Evolutionary conservation across 2,797 vertebrate species (phyloP).

Genomic region (Urosaurus nigricauda): DNA sequence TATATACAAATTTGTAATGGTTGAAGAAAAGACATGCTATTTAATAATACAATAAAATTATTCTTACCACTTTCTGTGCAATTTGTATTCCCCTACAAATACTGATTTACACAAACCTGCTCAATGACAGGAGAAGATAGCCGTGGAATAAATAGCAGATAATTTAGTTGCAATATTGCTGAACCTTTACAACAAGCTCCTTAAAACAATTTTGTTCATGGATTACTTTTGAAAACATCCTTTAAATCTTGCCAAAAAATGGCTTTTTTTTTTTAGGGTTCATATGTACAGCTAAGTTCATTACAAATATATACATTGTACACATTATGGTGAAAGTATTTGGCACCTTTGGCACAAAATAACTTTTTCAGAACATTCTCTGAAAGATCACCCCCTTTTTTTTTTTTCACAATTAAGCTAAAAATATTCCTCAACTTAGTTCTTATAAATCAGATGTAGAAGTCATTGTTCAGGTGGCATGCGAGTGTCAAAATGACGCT

Average conservation of each 20-base stretch:
- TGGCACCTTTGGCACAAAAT: neutral
- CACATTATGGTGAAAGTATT: neutral
- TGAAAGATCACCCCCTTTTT: neutral
- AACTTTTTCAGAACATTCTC: neutral
- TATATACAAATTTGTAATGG: conserved; percentile 87
- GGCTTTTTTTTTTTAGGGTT: neutral
- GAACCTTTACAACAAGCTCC: neutral
- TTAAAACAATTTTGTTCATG: neutral
- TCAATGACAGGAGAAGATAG: neutral
- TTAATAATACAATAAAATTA: conserved; percentile 94
- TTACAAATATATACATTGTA: neutral
- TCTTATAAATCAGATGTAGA: neutral
- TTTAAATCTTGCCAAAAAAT: neutral
- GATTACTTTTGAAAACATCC: neutral
- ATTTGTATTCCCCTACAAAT: conserved; percentile 58
- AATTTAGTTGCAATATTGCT: neutral
- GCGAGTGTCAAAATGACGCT: neutral
- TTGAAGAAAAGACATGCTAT: conserved; percentile 84
- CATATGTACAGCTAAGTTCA: neutral
- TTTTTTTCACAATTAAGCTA: neutral
- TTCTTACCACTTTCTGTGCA: conserved; percentile 84
- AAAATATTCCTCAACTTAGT: neutral
- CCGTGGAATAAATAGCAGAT: neutral
- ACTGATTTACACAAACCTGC: neutral
- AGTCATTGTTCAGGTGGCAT: neutral